Evolutionary conservation across 2,888 invertebrate species (phyloP).

Genomic region (Arge pagana): DNA sequence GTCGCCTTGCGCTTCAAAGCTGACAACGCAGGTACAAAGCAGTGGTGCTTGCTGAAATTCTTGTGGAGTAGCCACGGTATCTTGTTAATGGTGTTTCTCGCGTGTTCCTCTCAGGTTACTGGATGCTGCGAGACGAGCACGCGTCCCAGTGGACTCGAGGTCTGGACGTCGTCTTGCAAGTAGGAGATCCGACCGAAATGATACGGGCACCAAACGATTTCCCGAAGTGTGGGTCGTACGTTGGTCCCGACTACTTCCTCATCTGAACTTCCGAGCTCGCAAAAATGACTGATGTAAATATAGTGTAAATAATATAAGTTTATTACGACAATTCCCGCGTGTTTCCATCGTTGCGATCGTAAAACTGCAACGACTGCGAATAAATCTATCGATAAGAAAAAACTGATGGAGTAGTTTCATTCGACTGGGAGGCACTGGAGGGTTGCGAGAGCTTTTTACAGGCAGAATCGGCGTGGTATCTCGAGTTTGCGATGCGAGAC

Average conservation of each 20-base stretch:
- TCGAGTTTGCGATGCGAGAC: too few species aligned
- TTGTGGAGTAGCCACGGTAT: too few species aligned
- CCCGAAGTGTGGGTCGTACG: conserved; percentile 77
- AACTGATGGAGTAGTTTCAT: too few species aligned
- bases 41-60: neutral
- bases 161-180: conserved; percentile 74
- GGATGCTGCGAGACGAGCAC: conserved; percentile 80
- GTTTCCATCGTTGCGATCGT: too few species aligned
- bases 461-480: too few species aligned
- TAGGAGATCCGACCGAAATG: conserved; percentile 70
- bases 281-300: conserved; percentile 36
- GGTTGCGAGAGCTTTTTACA: too few species aligned
- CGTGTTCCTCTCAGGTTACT: conserved; percentile 65
- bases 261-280: conserved; percentile 54
- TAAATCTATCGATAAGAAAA: too few species aligned
- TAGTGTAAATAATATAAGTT: conserved; percentile 45
- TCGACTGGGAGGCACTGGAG: too few species aligned
- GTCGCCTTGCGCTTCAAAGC: conserved; percentile 75
- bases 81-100: neutral
- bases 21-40: conserved; percentile 69
- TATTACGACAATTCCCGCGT: too few species aligned
- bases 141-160: conserved; percentile 77
- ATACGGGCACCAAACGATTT: conserved; percentile 72
- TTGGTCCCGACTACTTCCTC: conserved; percentile 77
- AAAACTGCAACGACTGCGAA: too few species aligned